Conservation (phyloP, 2,888 invertebrate species). For the Drosophila mimica region DNA sequence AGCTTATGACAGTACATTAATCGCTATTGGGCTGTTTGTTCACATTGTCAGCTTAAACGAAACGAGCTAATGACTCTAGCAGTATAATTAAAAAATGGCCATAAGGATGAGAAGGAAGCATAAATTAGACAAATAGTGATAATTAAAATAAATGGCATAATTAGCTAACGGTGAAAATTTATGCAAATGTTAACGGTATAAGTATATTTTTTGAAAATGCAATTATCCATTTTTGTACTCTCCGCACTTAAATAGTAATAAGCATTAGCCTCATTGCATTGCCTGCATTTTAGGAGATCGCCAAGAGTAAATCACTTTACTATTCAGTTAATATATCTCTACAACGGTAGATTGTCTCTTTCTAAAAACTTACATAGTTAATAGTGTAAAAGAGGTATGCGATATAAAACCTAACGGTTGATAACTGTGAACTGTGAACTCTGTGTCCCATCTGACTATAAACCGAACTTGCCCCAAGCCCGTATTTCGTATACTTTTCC, state of each 20-base stretch:
- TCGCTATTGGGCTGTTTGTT: slow-evolving; percentile 47
- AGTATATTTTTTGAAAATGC: not conserved
- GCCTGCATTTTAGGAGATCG: not conserved
- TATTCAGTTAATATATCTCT: not conserved
- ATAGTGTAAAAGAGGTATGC: not conserved
- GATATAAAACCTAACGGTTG: slow-evolving; percentile 5
- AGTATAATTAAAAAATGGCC: slow-evolving; percentile 52
- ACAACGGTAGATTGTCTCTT: not conserved
- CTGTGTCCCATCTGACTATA: not conserved
- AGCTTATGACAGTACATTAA: slow-evolving; percentile 55
- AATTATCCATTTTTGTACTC: not conserved
- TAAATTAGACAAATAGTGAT: slow-evolving; percentile 6
- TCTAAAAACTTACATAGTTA: not conserved
- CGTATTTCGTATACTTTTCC: slow-evolving; percentile 2
- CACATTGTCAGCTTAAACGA: slow-evolving; percentile 50
- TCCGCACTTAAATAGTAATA: not conserved
- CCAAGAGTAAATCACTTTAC: not conserved
- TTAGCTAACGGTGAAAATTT: not conserved
- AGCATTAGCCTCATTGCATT: not conserved
- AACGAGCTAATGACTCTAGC: slow-evolving; percentile 56
- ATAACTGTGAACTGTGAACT: not conserved
- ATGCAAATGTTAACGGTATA: not conserved
- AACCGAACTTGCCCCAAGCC: slow-evolving; percentile 5
- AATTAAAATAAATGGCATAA: not conserved
- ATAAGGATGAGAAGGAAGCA: slow-evolving; percentile 6